These are phyloP conservation scores for Oxyura jamaicensis DNA, from an alignment of 2,113 vertebrate species.

Conservation along the genomic window DNA sequence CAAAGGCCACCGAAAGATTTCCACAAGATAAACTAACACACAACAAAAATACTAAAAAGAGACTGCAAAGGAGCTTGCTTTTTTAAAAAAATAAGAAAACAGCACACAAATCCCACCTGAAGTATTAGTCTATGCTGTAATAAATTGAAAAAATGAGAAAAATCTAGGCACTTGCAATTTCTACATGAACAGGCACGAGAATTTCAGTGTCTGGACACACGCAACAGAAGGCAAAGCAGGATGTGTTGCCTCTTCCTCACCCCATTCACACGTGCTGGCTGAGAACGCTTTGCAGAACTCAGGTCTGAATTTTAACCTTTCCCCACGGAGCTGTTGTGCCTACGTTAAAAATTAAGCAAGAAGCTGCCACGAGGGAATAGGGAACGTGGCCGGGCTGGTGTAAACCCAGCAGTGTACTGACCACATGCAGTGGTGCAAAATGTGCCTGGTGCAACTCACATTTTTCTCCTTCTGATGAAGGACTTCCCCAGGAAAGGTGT, in stretches of 20 bases:
- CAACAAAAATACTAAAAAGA: background rate
- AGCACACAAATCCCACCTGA: background rate
- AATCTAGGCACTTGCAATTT: background rate
- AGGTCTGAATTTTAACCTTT: background rate
- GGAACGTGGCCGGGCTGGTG: no score
- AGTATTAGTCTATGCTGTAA: background rate
- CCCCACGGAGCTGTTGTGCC: background rate
- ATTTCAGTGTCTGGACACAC: background rate
- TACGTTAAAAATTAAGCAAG: background rate
- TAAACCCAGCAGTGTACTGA: background rate
- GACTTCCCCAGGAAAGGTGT: no score
- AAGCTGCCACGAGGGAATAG: background rate
- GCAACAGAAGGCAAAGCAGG: background rate
- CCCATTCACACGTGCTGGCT: background rate
- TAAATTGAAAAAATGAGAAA: background rate
- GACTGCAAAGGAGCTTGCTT: background rate
- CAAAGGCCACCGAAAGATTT: background rate
- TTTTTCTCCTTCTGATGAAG: background rate
- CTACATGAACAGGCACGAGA: background rate
- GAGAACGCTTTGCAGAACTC: background rate
- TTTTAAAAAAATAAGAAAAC: background rate
- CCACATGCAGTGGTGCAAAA: background rate
- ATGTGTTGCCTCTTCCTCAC: background rate
- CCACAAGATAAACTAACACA: background rate
- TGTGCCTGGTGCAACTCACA: background rate